phyloP scores from a whole-genome alignment of 2,797 vertebrate genomes.

The Pipistrellus pygmaeus region DNA sequence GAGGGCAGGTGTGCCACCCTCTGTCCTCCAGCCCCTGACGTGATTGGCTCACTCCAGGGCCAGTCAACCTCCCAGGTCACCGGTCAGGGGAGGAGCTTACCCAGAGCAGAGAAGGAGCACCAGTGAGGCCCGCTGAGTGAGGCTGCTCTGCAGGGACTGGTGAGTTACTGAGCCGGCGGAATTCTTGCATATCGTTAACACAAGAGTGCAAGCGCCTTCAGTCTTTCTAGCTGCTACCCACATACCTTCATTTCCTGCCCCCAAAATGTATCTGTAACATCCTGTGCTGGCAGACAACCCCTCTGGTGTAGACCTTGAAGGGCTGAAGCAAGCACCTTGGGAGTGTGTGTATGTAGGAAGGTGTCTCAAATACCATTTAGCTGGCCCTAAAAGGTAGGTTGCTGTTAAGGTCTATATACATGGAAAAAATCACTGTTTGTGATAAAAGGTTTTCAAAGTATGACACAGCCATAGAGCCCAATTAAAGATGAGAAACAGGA shows the following conservation, averaged over 20 bases:
- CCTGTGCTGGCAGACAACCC: not conserved
- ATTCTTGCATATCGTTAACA: not conserved
- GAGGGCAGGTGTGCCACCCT: not conserved
- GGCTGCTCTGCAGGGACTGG: not conserved
- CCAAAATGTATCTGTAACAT: not conserved
- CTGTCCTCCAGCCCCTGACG: not conserved
- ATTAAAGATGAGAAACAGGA: not conserved
- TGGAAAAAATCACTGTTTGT: not conserved
- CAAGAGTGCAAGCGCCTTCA: not conserved
- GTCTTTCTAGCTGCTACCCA: not conserved
- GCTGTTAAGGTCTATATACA: not conserved
- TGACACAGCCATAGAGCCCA: not conserved
- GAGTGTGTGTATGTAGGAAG: not conserved
- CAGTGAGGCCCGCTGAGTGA: accelerated
- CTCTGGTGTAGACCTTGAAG: not conserved
- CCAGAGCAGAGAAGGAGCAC: not conserved
- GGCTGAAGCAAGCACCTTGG: not conserved
- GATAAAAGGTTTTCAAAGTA: not conserved
- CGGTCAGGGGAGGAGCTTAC: not conserved
- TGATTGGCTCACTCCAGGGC: not conserved
- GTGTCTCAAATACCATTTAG: not conserved
- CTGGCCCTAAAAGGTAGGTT: not conserved
- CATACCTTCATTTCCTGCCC: not conserved
- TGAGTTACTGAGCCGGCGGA: not conserved
- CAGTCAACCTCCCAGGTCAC: not conserved